Conservation (phyloP, 2,888 invertebrate genomes). For the Gari tellinella region DNA sequence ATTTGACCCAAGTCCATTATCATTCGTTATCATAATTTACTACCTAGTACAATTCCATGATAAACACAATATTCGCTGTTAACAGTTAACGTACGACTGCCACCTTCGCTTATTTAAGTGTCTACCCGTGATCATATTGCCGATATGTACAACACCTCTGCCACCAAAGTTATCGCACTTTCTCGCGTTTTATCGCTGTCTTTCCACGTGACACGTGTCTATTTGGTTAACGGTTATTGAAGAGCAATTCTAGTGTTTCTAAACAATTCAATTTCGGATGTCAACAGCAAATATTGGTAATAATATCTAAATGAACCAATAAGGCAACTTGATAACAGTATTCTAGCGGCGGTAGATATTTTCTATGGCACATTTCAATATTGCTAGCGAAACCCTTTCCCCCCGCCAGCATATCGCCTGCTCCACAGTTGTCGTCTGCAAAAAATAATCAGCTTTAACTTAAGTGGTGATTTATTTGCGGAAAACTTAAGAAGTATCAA, state of each 20-base stretch:
- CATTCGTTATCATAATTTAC: no score
- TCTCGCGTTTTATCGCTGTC: slow-evolving; percentile 34
- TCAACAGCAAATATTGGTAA: not conserved
- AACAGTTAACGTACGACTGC: no score
- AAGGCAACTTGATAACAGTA: slow-evolving; percentile 19
- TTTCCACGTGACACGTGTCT: slow-evolving; percentile 37
- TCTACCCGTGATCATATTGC: slow-evolving; percentile 15
- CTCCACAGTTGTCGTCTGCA: no score
- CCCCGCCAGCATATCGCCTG: no score
- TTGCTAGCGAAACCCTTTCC: no score
- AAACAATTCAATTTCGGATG: no score
- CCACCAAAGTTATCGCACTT: slow-evolving; percentile 44
- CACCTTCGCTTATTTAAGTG: slow-evolving; percentile 7
- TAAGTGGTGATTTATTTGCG: no score
- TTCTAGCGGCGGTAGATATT: slow-evolving; percentile 7
- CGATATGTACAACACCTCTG: slow-evolving; percentile 31
- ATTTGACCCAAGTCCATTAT: no score
- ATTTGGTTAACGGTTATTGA: slow-evolving; percentile 33
- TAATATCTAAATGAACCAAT: slow-evolving; percentile 21
- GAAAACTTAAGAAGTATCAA: no score
- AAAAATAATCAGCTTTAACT: no score
- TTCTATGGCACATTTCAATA: slow-evolving; percentile 21
- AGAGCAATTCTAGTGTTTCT: slow-evolving; percentile 6
- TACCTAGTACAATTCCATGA: no score
- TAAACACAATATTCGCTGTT: no score